Conservation (phyloP, 2,888 invertebrate species). For the Heliothis peltigera region DNA sequence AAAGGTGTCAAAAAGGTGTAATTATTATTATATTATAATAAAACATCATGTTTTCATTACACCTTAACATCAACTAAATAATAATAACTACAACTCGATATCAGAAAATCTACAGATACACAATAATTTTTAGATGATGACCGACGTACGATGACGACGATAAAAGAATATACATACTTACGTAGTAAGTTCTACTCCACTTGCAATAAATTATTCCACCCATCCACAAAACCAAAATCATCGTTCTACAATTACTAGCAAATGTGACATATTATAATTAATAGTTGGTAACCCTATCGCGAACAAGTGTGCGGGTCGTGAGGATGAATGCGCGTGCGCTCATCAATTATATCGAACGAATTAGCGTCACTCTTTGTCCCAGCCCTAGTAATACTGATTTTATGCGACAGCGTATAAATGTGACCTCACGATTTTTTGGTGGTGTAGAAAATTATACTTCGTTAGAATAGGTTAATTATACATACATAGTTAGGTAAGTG, state of each 20-base stretch:
- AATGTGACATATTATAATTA: constrained; percentile 56
- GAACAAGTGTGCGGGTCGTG: constrained; percentile 60
- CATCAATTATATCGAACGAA: constrained; percentile 61
- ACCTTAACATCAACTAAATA: no score
- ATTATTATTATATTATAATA: no score
- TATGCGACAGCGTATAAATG: constrained; percentile 19
- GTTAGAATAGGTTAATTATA: no score
- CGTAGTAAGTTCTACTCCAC: background rate
- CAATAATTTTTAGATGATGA: no score
- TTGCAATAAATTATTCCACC: background rate
- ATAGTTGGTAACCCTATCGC: constrained; percentile 56
- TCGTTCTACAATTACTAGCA: constrained; percentile 39
- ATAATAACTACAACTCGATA: no score
- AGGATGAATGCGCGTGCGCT: constrained; percentile 55
- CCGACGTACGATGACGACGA: no score
- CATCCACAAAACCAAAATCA: constrained; percentile 39
- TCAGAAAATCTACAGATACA: no score
- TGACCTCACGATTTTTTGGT: constrained; percentile 4
- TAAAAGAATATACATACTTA: no score
- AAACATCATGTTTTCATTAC: no score
- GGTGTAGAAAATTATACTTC: constrained; percentile 3
- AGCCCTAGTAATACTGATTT: constrained; percentile 40
- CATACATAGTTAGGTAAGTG: no score
- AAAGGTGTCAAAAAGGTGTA: no score
- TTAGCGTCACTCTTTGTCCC: constrained; percentile 52